phyloP scores from a whole-genome alignment of 1,140 invertebrate species.

The Adoxophyes honmai region DNA sequence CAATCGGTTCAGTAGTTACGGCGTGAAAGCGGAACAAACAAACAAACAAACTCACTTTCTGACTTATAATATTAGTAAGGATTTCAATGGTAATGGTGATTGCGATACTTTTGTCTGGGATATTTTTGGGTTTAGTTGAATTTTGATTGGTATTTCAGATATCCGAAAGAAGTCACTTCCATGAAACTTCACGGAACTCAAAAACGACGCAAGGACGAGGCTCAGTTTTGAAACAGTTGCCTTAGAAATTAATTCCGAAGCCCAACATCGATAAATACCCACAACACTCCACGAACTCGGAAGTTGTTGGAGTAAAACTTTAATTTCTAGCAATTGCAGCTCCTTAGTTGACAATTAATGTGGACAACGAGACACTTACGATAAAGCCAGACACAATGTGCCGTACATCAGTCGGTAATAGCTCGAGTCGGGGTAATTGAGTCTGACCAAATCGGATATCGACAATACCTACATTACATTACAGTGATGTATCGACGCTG shows the following conservation, averaged over 20 bases:
- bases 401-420: constrained; percentile 51
- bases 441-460: constrained; percentile 43
- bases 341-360: not conserved
- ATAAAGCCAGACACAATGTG: constrained; percentile 10
- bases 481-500: constrained; percentile 35
- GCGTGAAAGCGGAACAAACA: no score
- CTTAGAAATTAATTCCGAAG: not conserved
- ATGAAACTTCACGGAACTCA: no score
- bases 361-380: constrained; percentile 14
- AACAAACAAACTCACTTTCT: no score
- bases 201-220: no score
- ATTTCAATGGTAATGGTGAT: not conserved
- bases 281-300: not conserved
- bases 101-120: no score
- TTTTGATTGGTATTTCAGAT: not conserved
- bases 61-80: no score
- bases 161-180: no score
- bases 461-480: constrained; percentile 35
- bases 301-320: not conserved
- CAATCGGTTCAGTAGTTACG: no score
- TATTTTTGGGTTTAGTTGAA: not conserved
- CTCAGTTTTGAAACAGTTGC: not conserved
- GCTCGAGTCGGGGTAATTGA: constrained; percentile 51
- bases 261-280: not conserved
- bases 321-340: not conserved